phyloP scores from a whole-genome alignment of 2,888 invertebrate genomes.

The Melanargia galathea region DNA sequence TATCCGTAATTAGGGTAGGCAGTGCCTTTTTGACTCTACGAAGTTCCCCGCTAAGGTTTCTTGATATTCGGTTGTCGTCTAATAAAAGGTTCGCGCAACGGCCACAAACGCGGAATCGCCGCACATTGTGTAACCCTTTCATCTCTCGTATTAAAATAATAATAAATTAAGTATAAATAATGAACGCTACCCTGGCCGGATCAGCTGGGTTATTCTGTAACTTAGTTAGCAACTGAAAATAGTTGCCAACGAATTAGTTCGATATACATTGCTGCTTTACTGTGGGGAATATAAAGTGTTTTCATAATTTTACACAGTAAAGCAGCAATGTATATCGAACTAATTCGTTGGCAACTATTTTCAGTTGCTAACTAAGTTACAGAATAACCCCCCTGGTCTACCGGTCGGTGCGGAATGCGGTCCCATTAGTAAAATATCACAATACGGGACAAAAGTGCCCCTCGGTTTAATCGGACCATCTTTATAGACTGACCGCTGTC shows the following conservation, averaged over 20 bases:
- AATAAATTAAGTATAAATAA: constrained; percentile 80
- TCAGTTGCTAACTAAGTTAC: too few species aligned
- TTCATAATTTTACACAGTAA: too few species aligned
- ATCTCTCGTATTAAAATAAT: constrained; percentile 79
- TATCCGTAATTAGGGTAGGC: not conserved
- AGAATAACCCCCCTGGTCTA: too few species aligned
- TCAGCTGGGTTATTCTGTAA: too few species aligned
- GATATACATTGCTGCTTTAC: too few species aligned
- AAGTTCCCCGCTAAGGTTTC: not conserved
- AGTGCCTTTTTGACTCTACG: not conserved
- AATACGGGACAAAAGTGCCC: constrained; percentile 62
- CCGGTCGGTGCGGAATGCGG: constrained; percentile 75
- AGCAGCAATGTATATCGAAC: too few species aligned
- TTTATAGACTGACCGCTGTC: constrained; percentile 77
- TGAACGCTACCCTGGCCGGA: constrained; percentile 54
- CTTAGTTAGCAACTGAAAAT: too few species aligned
- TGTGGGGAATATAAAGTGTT: too few species aligned
- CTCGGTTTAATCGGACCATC: constrained; percentile 72
- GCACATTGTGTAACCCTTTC: constrained; percentile 72
- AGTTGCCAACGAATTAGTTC: too few species aligned
- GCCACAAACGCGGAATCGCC: constrained; percentile 69
- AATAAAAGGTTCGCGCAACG: constrained; percentile 58
- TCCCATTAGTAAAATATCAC: constrained; percentile 77
- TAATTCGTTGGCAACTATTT: too few species aligned
- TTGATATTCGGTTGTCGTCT: not conserved